phyloP scores from a whole-genome alignment of 1,140 invertebrate genomes.

The Nilaparvata lugens region DNA sequence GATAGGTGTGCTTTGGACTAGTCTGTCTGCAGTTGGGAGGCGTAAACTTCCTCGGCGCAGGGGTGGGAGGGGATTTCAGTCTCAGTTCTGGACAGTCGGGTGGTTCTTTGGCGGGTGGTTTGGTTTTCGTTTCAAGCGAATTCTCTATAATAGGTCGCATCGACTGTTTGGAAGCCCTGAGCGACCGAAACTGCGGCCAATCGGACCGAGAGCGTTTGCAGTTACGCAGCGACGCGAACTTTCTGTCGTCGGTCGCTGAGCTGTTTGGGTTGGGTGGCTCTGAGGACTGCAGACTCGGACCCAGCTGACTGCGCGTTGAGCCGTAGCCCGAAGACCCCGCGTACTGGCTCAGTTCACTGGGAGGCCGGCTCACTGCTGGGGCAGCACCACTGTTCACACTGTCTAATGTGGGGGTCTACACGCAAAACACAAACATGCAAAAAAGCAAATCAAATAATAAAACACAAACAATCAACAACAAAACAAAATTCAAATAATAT shows the following conservation, averaged over 20 bases:
- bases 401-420: constrained; percentile 3
- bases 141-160: constrained; percentile 39
- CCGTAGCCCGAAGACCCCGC: constrained; percentile 46
- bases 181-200: constrained; percentile 25
- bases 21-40: constrained; percentile 26
- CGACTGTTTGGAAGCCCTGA: constrained; percentile 28
- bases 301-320: constrained; percentile 45
- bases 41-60: constrained; percentile 34
- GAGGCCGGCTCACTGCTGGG: constrained; percentile 30
- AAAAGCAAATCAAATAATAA: constrained; percentile 21
- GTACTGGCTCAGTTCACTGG: constrained; percentile 40
- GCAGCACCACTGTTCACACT: not conserved
- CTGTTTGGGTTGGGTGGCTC: constrained; percentile 33
- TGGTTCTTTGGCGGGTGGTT: constrained; percentile 26
- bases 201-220: constrained; percentile 19
- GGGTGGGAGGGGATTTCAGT: constrained; percentile 31
- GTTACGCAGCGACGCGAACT: constrained; percentile 38
- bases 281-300: constrained; percentile 32
- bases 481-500: constrained; percentile 14
- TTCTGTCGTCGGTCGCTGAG: constrained; percentile 27
- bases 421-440: constrained; percentile 18
- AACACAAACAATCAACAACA: constrained; percentile 14
- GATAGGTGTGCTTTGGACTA: constrained; percentile 41
- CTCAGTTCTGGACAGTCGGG: constrained; percentile 11
- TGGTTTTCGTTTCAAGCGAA: constrained; percentile 32